Base-by-base conservation (phyloP, 2,113 vertebrate species). In the Neoarius graeffei region DNA sequence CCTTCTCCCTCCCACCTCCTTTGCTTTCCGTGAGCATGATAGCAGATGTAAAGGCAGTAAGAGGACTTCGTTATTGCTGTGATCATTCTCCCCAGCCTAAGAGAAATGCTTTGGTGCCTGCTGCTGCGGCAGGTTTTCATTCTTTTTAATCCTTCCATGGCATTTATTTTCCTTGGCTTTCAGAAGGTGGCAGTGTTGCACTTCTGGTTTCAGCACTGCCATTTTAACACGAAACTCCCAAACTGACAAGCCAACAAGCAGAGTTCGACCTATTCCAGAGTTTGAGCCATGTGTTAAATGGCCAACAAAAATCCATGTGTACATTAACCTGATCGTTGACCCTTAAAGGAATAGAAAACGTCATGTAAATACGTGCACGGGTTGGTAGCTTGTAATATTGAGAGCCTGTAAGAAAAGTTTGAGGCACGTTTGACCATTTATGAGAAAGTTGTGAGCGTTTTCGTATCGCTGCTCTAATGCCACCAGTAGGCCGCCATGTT, bases 171-270 rank as follows among this genome's bases (percentile, higher is more conserved):
- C 57, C 64, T 23, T 60, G 89, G 87, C 74, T 88, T 92, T 93
- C 94, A 94, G 91, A 91, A 93, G 94, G 93, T 94, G 94, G 91
- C 93, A 93, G 91, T 94, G 91, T 95, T 92, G 93, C 90, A 91
- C 94, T 89, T 88, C 56, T 54, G 25, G 54, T 91, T 89, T 83
- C 50, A 30, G 30, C 86, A 17, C 83, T 88, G 62, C 69, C 81
- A 4, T 84, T 27, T 62, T 42, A 42, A 35, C 19, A 42, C 19
- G 48, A 71, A 59, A 59, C 25, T 4, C 3, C 23, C 35, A 60
- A 59, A 57, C 57, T 19, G n/a, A 69, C 42, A 6, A 83, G 56
- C 35, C 67, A 42, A 42, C 14, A 59, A 17, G 64, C 60, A 67
- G 50, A 86, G 23, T 69, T 85, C 83, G 35, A 85, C 67, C 69